Evolutionary conservation across 2,888 invertebrate genomes (phyloP).

Genomic region (Hylaea fasciaria): DNA sequence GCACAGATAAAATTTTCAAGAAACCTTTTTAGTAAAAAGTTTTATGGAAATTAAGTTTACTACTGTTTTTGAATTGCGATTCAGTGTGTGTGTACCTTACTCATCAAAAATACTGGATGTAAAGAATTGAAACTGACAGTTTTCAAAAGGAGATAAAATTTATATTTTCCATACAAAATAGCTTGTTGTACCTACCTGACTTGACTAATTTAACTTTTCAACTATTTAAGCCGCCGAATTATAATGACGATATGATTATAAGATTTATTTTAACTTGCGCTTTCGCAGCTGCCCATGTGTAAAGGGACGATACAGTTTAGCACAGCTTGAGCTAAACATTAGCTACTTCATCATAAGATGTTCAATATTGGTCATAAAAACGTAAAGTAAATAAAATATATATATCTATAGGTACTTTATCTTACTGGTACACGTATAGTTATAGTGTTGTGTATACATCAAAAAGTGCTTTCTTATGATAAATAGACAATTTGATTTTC

Average conservation of each 20-base stretch:
- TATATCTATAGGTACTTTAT: constrained; percentile 32
- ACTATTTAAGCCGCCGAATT: neutral
- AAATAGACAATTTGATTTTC: constrained; percentile 32
- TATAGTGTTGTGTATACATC: constrained; percentile 29
- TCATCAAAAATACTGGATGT: too few relatives aligned
- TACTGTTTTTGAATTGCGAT: too few relatives aligned
- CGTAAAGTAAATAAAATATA: constrained; percentile 20
- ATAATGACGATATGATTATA: constrained; percentile 5
- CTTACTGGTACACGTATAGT: constrained; percentile 38
- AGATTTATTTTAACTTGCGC: constrained; percentile 8
- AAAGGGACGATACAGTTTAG: constrained; percentile 34
- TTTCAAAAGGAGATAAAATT: too few relatives aligned
- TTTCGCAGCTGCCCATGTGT: constrained; percentile 23
- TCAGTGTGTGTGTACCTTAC: too few relatives aligned
- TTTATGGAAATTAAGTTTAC: too few relatives aligned
- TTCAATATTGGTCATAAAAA: constrained; percentile 27
- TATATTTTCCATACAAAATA: too few relatives aligned
- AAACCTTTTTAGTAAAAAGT: too few relatives aligned
- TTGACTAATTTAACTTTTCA: neutral
- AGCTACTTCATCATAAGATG: constrained; percentile 31
- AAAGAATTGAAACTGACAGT: too few relatives aligned
- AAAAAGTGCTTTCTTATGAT: constrained; percentile 38
- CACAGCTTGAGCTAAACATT: constrained; percentile 45
- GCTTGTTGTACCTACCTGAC: neutral
- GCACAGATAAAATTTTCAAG: too few relatives aligned